Conservation (phyloP, 2,888 invertebrate genomes). For the Dryobota labecula region DNA sequence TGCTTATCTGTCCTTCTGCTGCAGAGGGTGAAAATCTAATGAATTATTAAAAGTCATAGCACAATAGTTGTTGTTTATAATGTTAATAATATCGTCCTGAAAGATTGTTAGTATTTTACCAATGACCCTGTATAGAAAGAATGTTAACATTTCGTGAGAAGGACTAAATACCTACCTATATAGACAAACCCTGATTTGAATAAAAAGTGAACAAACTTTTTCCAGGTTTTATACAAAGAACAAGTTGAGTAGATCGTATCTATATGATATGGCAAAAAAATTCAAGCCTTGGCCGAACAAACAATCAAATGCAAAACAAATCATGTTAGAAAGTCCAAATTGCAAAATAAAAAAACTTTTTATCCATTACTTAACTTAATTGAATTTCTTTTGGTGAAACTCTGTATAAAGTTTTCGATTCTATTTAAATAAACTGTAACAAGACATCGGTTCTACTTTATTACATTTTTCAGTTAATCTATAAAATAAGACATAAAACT, state of each 20-base stretch:
- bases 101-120: too few species aligned
- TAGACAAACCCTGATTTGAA: neutral
- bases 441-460: neutral
- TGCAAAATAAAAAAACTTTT: slow-evolving; percentile 17
- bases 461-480: neutral
- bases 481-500: neutral
- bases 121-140: too few species aligned
- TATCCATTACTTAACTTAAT: slow-evolving; percentile 19
- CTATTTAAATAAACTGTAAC: neutral
- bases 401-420: slow-evolving; percentile 17
- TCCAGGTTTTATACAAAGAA: neutral
- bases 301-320: slow-evolving; percentile 1
- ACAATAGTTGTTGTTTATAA: too few species aligned
- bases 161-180: neutral
- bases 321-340: slow-evolving; percentile 3
- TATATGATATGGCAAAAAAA: neutral
- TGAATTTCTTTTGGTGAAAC: slow-evolving; percentile 28
- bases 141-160: neutral
- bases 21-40: too few species aligned
- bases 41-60: too few species aligned
- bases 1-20: too few species aligned
- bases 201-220: neutral
- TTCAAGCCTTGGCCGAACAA: neutral
- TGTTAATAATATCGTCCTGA: too few species aligned
- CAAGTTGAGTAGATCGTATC: neutral